Evolutionary conservation across 2,797 vertebrate species (phyloP), one percentile per base, ranked within the genome.

Genomic region (Acipenser ruthenus): DNA sequence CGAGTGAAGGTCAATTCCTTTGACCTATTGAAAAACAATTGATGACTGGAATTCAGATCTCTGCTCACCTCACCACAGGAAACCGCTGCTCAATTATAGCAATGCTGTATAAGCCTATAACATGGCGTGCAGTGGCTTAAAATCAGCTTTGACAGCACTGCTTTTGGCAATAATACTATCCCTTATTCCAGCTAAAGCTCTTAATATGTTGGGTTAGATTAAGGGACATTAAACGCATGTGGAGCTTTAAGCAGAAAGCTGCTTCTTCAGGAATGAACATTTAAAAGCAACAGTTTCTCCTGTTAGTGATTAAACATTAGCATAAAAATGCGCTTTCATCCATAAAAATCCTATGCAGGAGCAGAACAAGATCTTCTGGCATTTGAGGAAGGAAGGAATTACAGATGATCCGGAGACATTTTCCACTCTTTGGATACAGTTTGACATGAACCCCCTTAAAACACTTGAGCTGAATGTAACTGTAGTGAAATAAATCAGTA

Each of bases 191-290:
- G 62, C 56, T 12, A 51, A 64, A 60, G 55, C 15, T 67, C 65
- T 63, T 63, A 63, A 68, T 56, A 58, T 56, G 62, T 50, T 53
- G 49, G 15, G n/a, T 55, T 64, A 47, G 50, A 64, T 50, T n/a
- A 67, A 64, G 58, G 50, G 56, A 61, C 58, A 60, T 64, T 61
- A 67, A 67, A 60, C 56, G 60, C 62, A 49, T 13, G 50, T 8
- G 9, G 23, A 65, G 62, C 50, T 37, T 59, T 56, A 50, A 64
- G 60, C 50, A 47, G 52, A 67, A 67, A 64, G 62, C 55, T 55
- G 15, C 11, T 13, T 60, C 55, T 64, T 64, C 52, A 15, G 49
- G 53, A 10, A 8, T 60, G 60, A 60, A 64, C 55, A 53, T 58
- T 60, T 60, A 60, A 37, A 63, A 64, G 55, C 49, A 62, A 67